Evolutionary conservation across 2,888 invertebrate genomes (phyloP).

Genomic region (Brenthis daphne): DNA sequence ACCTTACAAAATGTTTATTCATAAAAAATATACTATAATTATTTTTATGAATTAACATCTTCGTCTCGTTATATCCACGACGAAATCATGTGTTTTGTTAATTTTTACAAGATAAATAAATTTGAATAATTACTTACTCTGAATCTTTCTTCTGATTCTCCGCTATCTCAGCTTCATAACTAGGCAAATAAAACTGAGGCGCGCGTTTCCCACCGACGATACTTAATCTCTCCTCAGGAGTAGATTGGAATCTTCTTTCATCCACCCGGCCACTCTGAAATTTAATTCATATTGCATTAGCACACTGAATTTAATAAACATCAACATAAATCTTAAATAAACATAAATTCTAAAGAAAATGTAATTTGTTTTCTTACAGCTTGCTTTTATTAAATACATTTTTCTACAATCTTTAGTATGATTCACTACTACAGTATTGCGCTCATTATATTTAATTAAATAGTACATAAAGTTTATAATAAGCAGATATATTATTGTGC

Average conservation of each 20-base stretch:
- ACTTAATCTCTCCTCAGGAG: slow-evolving; percentile 94
- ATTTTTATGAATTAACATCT: too few species aligned
- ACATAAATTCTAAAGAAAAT: not conserved
- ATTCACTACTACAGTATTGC: too few species aligned
- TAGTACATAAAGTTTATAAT: too few species aligned
- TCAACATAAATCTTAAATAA: not conserved
- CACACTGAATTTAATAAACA: slow-evolving; percentile 6
- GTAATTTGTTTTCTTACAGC: not conserved
- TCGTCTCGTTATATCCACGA: too few species aligned
- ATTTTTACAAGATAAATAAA: not conserved
- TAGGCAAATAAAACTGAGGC: slow-evolving; percentile 98
- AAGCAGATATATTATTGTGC: too few species aligned
- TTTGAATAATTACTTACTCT: slow-evolving; percentile 85
- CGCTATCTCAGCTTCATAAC: slow-evolving; percentile 97
- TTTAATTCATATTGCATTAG: slow-evolving; percentile 10
- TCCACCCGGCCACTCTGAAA: slow-evolving; percentile 93
- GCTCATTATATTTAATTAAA: too few species aligned
- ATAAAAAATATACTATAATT: too few species aligned
- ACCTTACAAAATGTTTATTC: too few species aligned
- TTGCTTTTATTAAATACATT: too few species aligned
- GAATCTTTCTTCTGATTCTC: slow-evolving; percentile 98
- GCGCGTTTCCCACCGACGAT: slow-evolving; percentile 98
- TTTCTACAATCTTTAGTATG: too few species aligned
- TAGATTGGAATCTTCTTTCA: slow-evolving; percentile 93
- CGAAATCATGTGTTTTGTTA: not conserved